Base-by-base conservation (phyloP, 2,797 vertebrate genomes). In the Thripadectes ignobilis region DNA sequence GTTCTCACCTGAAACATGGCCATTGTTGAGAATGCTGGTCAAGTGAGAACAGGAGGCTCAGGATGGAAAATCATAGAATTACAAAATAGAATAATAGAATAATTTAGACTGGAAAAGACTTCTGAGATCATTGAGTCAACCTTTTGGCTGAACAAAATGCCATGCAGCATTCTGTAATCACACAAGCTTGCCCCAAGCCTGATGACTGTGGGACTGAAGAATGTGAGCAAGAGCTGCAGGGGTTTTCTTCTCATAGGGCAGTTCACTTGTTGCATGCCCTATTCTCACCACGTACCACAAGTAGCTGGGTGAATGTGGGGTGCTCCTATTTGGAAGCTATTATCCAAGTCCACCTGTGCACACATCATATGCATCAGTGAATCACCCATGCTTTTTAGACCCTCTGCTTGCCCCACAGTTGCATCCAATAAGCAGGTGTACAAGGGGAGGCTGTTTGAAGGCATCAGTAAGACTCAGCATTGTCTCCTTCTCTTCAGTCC, bases 291-390 rank as follows among this genome's bases (percentile, higher is more conserved):
- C 0, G 7, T 24, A 46, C 27, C 27, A 36, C 32, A 38, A 55
- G 51, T 8, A 75, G 17, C 24, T 84, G 34, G 12, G 34, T 71
- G 39, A 72, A 65, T 1, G 2, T 13, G 39, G 8, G 15, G 43
- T 65, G 11, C 41, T 91, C 14, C 8, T 48, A 10, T 24, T 46
- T 65, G 38, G 36, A 61, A 90, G 24, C 3, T 26, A 5, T 54
- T 30, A 24, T 51, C 34, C 30, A 11, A 41, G 23, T 55, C 32
- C 24, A 45, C 32, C 26, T 38, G 12, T 27, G 29, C 29, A 52
- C 23, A 39, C 2, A 2, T 0, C 3, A 13, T 8, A 43, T 0
- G 6, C 22, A 38, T 20, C n/a, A 79, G 30, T 49, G 61, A 81
- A 62, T 58, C 12, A n/a, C 13, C 4, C 27, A 24, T 38, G 23